phyloP scores from a whole-genome alignment of 2,113 vertebrate species.

The Macrotus californicus region DNA sequence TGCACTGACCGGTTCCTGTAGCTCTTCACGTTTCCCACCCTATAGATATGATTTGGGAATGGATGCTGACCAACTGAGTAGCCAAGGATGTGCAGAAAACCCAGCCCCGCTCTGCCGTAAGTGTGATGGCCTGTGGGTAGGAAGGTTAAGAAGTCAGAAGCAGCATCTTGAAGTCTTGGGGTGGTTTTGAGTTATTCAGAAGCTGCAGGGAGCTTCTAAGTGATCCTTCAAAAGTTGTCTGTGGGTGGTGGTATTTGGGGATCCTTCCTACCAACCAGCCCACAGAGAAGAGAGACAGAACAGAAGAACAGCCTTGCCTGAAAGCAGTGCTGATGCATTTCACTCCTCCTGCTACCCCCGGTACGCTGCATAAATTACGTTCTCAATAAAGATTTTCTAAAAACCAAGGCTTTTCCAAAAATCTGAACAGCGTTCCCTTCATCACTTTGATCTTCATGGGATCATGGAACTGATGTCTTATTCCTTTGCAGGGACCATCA shows the following conservation, averaged over 20 bases:
- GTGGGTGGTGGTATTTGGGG: conserved; percentile 52
- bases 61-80: neutral
- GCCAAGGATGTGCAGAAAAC: neutral
- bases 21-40: neutral
- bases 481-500: neutral
- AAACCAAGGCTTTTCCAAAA: neutral
- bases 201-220: neutral
- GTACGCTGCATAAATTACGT: neutral
- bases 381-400: neutral
- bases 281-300: neutral
- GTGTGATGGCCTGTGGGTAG: neutral
- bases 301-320: neutral
- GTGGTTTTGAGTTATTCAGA: neutral
- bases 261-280: conserved; percentile 1
- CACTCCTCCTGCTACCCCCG: neutral
- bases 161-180: neutral
- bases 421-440: neutral
- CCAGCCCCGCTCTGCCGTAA: neutral
- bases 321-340: neutral
- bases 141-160: neutral
- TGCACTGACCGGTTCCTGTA: neutral
- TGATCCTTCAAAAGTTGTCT: neutral
- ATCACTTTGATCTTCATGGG: neutral
- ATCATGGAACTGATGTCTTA: neutral
- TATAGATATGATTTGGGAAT: neutral